Base-by-base conservation (phyloP, 2,797 vertebrate genomes). In the Onychomys torridus region DNA sequence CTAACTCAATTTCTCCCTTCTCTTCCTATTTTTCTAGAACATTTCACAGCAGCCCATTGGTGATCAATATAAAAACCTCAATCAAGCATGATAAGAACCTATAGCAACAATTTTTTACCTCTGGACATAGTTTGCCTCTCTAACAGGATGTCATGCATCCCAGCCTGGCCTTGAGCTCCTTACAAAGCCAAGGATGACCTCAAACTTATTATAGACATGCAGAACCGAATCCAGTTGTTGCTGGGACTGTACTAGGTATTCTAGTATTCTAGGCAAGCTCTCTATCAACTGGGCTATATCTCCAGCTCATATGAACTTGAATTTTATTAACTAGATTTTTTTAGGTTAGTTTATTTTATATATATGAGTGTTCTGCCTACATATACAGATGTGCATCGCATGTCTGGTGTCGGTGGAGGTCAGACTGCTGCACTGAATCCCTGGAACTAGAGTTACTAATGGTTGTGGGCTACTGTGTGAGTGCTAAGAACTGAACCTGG, bases 31-130 rank as follows among this genome's bases (percentile, higher is more conserved):
- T 91, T 27, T 52, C 59, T 84, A 29, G 17, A 75, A 63, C 46
- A 63, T 46, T 79, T 86, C 40, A 96, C 37, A 67, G 14, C 88
- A 82, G 61, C 0, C 37, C 19, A 40, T 12, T 43, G 17, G 49
- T 27, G 43, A 63, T 29, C 32, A 73, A 89, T 40, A 83, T 37
- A 63, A 90, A 96, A 96, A 34, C 37, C 37, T 65, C 3, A 95
- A 37, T 21, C 78, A 85, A 37, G 37, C 12, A 55, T 23, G 14
- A 37, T 3, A 40, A 69, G 49, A 49, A 90, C 52, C 19, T 23
- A 61, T 0, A 25, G 21, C 6, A 89, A n/a, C 23, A 16, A 85
- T 67, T 67, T 90, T 55, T 49, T 29, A 55, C 79, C 37, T 90
- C n/a, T 34, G 59, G 32, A 82, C 10, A 34, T 13, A 75, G 57